Base-by-base conservation (phyloP, 2,888 invertebrate species). In the Microplitis deprimator region DNA sequence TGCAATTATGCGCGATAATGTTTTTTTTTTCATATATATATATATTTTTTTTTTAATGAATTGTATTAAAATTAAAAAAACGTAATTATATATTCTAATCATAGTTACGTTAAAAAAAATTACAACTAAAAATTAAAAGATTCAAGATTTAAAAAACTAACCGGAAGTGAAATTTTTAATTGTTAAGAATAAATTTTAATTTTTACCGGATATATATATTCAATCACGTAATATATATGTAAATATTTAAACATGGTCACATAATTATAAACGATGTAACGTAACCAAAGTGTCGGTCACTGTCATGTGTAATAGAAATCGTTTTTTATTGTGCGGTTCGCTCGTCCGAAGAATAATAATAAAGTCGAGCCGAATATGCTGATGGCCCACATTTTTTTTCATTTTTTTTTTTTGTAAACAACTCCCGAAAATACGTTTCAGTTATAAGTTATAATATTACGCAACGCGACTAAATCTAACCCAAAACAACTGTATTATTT, bases 311-410 rank as follows among this genome's bases (percentile, higher is more conserved):
- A 64, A 73, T 68, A 41, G 16, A 65, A 73, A 75, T 79, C 82
- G 83, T 83, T 84, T 84, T 82, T 13, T 80, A 79, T 80, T 76
- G 77, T 79, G 67, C 38, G 29, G 65, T 38, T 29, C 29, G 20
- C n/a, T 13, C 7, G 16, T 16, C 62, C n/a, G 20, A 13, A 59
- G 41, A 64, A 41, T 69, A 62, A 39, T 71, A 61, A 77, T 50
- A 13, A 13, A 50, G 50, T 13, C 8, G 80, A 77, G 77, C 78
- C 80, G 81, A 84, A 81, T 81, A 81, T 83, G 80, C 81, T 81
- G 83, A 82, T 84, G 85, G 82, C 85, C 85, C 82, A 86, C 84
- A 84, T 86, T 85, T 84, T 84, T 80, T 50, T 50, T 50, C 5
- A 7, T 50, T 86, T 85, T 84, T 84, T 80, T 50, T 50, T 50